phyloP scores from a whole-genome alignment of 2,113 vertebrate species.

The Bettongia penicillata region DNA sequence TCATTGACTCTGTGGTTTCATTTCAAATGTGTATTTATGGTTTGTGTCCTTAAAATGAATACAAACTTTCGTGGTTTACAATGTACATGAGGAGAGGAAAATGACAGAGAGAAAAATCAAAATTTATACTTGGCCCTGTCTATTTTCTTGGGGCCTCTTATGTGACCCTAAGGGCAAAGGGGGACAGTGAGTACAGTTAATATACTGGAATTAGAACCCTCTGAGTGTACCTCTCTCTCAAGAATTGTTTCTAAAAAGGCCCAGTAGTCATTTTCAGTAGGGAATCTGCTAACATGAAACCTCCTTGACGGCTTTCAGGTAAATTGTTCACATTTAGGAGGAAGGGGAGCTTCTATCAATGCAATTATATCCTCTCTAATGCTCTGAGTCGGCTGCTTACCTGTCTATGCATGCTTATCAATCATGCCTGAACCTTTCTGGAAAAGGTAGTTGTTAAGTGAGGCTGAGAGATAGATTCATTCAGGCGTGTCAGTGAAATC shows the following conservation, averaged over 20 bases:
- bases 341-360: neutral
- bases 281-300: constrained; percentile 10
- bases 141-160: neutral
- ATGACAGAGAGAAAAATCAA: constrained; percentile 48
- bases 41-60: neutral
- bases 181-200: neutral
- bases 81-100: constrained; percentile 43
- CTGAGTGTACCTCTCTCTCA: neutral
- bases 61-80: constrained; percentile 40
- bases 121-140: neutral
- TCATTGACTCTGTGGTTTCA: constrained; percentile 3
- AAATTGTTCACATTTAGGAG: constrained; percentile 27
- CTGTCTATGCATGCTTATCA: constrained; percentile 39
- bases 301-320: constrained; percentile 23
- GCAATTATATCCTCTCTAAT: constrained; percentile 46
- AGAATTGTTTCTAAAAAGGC: neutral
- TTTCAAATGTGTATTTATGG: constrained; percentile 27
- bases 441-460: constrained; percentile 69
- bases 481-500: constrained; percentile 46
- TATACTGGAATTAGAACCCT: neutral
- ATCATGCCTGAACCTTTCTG: constrained; percentile 39
- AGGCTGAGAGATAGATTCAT: constrained; percentile 37
- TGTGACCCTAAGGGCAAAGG: neutral
- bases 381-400: constrained; percentile 15
- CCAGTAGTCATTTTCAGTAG: neutral